Evolutionary conservation across 2,888 invertebrate species (phyloP), one percentile per base, ranked within the genome.

Genomic region (Copidosoma aretas): DNA sequence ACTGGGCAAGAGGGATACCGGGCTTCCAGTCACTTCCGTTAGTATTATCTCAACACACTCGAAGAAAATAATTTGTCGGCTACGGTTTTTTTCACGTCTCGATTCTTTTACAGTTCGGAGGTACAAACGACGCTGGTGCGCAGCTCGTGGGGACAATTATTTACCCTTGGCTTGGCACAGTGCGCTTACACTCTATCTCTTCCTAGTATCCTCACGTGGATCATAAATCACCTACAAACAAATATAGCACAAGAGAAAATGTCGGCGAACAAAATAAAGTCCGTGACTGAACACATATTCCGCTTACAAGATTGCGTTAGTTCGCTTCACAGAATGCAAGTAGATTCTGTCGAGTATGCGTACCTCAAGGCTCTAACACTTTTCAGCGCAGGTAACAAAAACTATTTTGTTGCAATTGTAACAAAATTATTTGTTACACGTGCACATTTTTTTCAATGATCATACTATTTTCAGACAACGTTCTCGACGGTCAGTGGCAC

Each of bases 61-160:
- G 14, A 8, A 52, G 12, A 19, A 10, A 22, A 59, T 17, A 14
- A 67, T 59, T 41, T 64, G 41, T 14, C 46, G 39, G 25, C 21
- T 10, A 32, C 49, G 21, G 52, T 17, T 2, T 17, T 2, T 19
- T 43, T 25, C 21, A 49, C 21, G 22, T n/a, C 21, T 62, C 59
- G 17, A 25, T 65, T 60, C 24, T 39, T 58, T 85, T 87, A 67
- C 84, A 93, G 95, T 68, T 88, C 90, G 69, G 94, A 95, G 73
- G 88, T 91, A 64, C 95, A 97, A 86, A 91, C 93, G 75, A 88
- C 90, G 0, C 85, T 98, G 52, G 87, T 98, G 72, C 91, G 93
- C 80, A 90, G 91, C 65, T 93, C 94, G 77, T 98, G 98, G 98
- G 91, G 95, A 69, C 95, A 97, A 80, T 83, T 98, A 71, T 94